Base-by-base conservation (phyloP, 2,797 vertebrate species). In the Antrozous pallidus region DNA sequence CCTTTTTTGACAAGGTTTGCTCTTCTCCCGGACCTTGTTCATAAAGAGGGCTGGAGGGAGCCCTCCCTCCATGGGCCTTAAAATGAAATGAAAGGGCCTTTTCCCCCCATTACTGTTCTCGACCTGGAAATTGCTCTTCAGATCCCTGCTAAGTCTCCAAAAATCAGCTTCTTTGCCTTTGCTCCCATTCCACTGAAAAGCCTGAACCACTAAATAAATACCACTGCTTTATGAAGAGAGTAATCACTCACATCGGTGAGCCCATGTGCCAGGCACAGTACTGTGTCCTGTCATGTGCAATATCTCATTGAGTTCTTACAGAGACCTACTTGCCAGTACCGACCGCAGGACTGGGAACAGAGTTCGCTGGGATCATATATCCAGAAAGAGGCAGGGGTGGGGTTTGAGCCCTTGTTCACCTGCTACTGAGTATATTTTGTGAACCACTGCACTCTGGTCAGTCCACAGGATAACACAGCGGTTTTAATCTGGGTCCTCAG, bases 11-110 rank as follows among this genome's bases (percentile, higher is more conserved):
- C 92, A 95, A 95, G 87, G 45, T 75, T 82, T 6, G 2, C 38
- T 83, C 90, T 96, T 91, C 87, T 85, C 77, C 45, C 45, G 94
- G 86, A 94, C 91, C 91, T 96, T 7, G 0, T 79, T 89, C 58
- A 31, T 71, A 58, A 58, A 47, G 56, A 69, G 36, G 58, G 40
- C 33, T 78, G 22, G n/a, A 93, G 17, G 56, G 56, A 94, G 11
- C 22, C 77, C 7, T 65, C 83, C 45, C 45, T 38, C 51, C 17
- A 36, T 17, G 26, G 69, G 12, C 56, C 67, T 86, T 9, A 13
- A 73, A 84, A 90, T 51, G 51, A 94, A 92, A 92, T 86, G 38
- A 80, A 91, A 81, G 8, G 7, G 9, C 54, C 38, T 94, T 91
- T 87, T n/a, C n/a, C n/a, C n/a, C 70, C 67, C 12, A 69, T 24